Percentiles rank a stretch among this genome's conserved stretches.
Evolutionary conservation across 2,797 vertebrate species (phyloP).

Genomic region (Graptemys geographica): DNA sequence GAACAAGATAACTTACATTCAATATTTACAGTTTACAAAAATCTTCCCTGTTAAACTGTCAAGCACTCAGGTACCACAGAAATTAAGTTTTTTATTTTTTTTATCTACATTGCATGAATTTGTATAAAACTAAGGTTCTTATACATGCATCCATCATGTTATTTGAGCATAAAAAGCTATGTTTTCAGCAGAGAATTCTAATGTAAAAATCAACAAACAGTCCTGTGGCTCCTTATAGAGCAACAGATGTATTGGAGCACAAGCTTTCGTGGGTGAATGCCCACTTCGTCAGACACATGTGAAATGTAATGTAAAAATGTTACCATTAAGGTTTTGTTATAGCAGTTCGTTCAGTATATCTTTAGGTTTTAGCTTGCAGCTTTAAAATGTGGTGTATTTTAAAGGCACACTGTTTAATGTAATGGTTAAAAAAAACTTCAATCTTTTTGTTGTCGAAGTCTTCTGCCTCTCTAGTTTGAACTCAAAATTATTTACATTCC

Average conservation of each 20-base stretch:
- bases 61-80: background rate
- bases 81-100: background rate
- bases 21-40: background rate
- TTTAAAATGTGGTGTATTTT: background rate
- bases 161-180: background rate
- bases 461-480: background rate
- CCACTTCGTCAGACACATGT: too few relatives aligned
- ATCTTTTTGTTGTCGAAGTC: background rate
- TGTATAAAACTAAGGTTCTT: conserved; percentile 7
- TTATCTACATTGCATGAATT: background rate
- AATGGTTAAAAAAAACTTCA: background rate
- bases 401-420: background rate
- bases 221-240: too few relatives aligned
- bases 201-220: background rate
- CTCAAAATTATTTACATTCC: background rate
- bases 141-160: background rate
- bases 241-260: too few relatives aligned
- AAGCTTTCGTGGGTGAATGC: too few relatives aligned
- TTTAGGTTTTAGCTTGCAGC: background rate
- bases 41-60: background rate
- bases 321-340: background rate
- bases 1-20: background rate
- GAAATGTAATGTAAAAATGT: background rate
- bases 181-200: background rate
- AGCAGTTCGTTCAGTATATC: background rate